These are phyloP conservation scores for Chromobotia macracanthus DNA, from an alignment of 2,797 vertebrate species.

Conservation along the genomic window DNA sequence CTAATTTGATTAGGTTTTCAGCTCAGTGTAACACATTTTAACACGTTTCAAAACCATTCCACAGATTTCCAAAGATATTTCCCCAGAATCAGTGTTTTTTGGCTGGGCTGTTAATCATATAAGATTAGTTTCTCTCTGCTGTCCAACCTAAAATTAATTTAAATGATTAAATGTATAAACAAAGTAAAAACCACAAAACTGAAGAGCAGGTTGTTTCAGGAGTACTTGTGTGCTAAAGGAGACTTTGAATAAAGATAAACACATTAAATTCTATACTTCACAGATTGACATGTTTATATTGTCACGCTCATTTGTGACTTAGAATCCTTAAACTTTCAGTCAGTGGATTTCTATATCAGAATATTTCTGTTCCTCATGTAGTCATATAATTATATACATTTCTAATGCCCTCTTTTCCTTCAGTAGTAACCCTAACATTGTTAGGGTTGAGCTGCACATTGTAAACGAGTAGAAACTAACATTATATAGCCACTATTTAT, in stretches of 20 bases:
- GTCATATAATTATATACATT: too few species aligned
- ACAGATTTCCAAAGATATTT: neutral
- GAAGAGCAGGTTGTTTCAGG: conserved; percentile 13
- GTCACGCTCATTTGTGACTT: conserved; percentile 39
- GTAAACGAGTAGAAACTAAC: too few species aligned
- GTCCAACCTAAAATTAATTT: conserved; percentile 18
- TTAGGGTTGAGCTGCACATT: too few species aligned
- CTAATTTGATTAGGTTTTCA: neutral
- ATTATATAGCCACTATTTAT: too few species aligned
- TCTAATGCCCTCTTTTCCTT: too few species aligned
- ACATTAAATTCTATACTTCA: conserved; percentile 50
- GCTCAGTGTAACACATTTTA: neutral
- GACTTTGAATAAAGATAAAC: conserved; percentile 46
- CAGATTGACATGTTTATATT: conserved; percentile 63
- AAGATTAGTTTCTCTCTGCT: conserved; percentile 1
- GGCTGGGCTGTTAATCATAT: conserved; percentile 1
- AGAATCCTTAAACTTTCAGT: conserved; percentile 26
- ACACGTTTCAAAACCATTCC: neutral
- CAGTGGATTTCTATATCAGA: neutral
- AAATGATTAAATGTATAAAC: conserved; percentile 33
- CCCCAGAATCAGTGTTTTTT: neutral
- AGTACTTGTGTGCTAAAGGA: conserved; percentile 8
- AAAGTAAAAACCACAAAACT: conserved; percentile 27
- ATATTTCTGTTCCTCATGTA: too few species aligned
- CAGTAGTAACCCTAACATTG: too few species aligned